A percentile compares a stretch with the other conserved stretches of the same genome.
These are phyloP conservation scores for Aquatica leii DNA, from an alignment of 2,888 invertebrate species.

Conservation along the genomic window DNA sequence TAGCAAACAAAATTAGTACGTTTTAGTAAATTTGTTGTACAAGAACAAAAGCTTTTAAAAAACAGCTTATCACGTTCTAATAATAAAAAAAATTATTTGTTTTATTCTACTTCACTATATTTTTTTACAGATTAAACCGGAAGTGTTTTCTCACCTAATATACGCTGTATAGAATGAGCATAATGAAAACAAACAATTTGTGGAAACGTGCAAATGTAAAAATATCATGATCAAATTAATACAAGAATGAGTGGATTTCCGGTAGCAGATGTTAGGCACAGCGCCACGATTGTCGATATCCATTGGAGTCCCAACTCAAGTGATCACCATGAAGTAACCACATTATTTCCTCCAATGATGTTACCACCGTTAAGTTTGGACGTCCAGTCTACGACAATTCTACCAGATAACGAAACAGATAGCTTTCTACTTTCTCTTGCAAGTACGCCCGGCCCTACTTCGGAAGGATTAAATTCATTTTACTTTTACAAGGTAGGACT, in stretches of 20 bases:
- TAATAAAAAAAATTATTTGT: too few relatives aligned
- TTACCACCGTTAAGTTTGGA: constrained; percentile 36
- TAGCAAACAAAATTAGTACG: too few relatives aligned
- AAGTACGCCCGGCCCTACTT: constrained; percentile 49
- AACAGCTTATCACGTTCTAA: too few relatives aligned
- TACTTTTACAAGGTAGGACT: constrained; percentile 66
- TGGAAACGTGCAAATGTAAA: not conserved
- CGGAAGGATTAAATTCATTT: constrained; percentile 62
- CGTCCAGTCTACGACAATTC: constrained; percentile 32
- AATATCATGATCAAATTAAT: constrained; percentile 22
- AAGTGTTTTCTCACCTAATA: too few relatives aligned
- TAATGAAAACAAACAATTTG: not conserved
- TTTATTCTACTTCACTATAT: too few relatives aligned
- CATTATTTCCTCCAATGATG: constrained; percentile 41
- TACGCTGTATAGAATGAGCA: too few relatives aligned
- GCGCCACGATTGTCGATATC: constrained; percentile 42
- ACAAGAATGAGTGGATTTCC: constrained; percentile 46
- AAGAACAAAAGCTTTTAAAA: too few relatives aligned
- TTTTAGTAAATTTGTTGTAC: too few relatives aligned
- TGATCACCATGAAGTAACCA: constrained; percentile 41
- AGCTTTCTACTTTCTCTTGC: constrained; percentile 30
- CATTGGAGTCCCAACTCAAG: constrained; percentile 41
- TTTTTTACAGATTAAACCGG: too few relatives aligned
- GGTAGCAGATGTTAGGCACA: constrained; percentile 44
- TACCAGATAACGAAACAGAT: constrained; percentile 40